phyloP scores from a whole-genome alignment of 2,888 invertebrate genomes.

The Nematopogon swammerdamellus region DNA sequence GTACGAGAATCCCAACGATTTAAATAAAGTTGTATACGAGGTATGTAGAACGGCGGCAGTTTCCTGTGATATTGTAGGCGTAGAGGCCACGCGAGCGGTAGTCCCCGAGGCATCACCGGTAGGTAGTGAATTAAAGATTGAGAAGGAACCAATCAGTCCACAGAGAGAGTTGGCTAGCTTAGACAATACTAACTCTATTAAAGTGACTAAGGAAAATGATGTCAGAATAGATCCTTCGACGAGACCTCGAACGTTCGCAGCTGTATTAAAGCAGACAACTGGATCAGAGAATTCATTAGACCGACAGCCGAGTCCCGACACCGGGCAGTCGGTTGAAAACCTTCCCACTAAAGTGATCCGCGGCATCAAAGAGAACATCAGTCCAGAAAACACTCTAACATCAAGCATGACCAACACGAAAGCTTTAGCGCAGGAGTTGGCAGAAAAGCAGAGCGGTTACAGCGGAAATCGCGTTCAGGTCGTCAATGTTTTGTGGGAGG shows the following conservation, averaged over 20 bases:
- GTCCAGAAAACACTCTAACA: conserved; percentile 57
- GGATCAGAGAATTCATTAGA: conserved; percentile 42
- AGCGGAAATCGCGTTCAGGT: conserved; percentile 16
- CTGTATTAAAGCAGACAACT: conserved; percentile 36
- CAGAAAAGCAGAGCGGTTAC: conserved; percentile 24
- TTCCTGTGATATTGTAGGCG: background rate
- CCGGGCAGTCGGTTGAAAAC: conserved; percentile 40
- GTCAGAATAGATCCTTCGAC: conserved; percentile 19
- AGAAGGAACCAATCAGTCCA: too few species aligned
- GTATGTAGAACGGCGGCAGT: background rate
- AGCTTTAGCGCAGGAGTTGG: conserved; percentile 32
- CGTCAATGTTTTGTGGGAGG: conserved; percentile 24
- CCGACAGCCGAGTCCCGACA: conserved; percentile 36
- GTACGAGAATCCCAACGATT: conserved; percentile 31
- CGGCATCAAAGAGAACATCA: conserved; percentile 61
- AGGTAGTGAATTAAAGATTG: too few species aligned
- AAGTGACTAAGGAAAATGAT: conserved; percentile 18
- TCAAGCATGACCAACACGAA: conserved; percentile 39
- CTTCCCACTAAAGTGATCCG: conserved; percentile 54
- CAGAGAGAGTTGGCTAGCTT: conserved; percentile 5
- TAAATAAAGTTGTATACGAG: conserved; percentile 19
- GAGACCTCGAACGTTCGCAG: conserved; percentile 40
- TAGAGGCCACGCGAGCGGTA: background rate
- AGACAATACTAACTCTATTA: conserved; percentile 10
- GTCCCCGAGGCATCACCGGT: too few species aligned